These are phyloP conservation scores for Gymnocephalus cernua DNA, from an alignment of 2,113 vertebrate species.

Conservation along the genomic window DNA sequence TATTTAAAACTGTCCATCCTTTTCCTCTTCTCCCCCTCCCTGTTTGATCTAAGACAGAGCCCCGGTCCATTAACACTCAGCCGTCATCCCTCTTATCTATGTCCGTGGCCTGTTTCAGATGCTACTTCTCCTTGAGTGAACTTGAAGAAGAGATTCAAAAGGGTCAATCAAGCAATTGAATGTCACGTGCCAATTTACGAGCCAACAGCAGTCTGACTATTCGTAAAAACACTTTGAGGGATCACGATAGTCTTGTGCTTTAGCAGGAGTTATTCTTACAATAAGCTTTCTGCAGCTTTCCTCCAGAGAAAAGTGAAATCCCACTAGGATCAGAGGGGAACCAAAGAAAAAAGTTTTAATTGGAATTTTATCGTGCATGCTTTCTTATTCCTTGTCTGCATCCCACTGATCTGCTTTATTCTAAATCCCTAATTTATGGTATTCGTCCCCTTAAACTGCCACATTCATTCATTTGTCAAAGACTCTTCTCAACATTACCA, in stretches of 20 bases:
- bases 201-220: background rate
- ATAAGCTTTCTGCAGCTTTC: background rate
- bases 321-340: background rate
- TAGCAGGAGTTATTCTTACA: constrained; percentile 11
- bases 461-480: constrained; percentile 22
- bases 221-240: constrained; percentile 2
- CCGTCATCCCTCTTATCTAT: constrained; percentile 35
- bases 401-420: constrained; percentile 27
- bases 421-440: constrained; percentile 37
- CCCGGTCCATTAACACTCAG: constrained; percentile 41
- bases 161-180: constrained; percentile 16
- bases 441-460: background rate
- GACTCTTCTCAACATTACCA: background rate
- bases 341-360: constrained; percentile 49
- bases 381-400: constrained; percentile 23
- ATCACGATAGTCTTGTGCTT: background rate
- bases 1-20: constrained; percentile 31
- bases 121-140: constrained; percentile 17
- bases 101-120: constrained; percentile 42
- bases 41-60: constrained; percentile 19
- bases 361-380: constrained; percentile 58
- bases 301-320: background rate
- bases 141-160: constrained; percentile 17
- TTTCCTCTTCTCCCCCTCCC: background rate
- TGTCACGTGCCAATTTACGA: constrained; percentile 4